phyloP scores from a whole-genome alignment of 2,113 vertebrate species.

The Micronycteris hirsuta region DNA sequence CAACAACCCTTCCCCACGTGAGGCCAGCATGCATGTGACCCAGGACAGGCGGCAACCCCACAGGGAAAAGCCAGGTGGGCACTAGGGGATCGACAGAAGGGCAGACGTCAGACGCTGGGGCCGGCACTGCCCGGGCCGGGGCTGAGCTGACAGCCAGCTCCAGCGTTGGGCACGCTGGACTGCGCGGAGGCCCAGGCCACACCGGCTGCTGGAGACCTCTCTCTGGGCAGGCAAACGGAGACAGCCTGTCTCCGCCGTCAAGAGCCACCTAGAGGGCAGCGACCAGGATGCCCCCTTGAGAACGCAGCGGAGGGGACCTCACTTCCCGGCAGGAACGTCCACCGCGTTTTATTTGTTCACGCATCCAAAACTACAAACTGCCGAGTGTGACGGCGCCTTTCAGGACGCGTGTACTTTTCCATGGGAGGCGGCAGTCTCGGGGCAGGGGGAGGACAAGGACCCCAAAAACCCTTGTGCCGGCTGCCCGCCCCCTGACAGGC shows the following conservation, averaged over 20 bases:
- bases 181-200: background rate
- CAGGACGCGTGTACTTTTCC: background rate
- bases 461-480: rapidly evolving
- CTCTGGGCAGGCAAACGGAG: background rate
- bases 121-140: no score
- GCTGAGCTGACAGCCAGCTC: background rate
- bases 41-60: rapidly evolving
- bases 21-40: background rate
- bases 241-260: background rate
- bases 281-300: background rate
- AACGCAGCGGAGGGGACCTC: rapidly evolving
- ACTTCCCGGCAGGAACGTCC: no score
- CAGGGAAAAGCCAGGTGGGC: background rate
- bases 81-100: rapidly evolving
- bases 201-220: no score
- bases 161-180: background rate
- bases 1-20: background rate
- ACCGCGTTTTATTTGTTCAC: rapidly evolving
- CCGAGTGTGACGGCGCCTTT: background rate
- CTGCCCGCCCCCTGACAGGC: rapidly evolving
- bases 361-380: background rate
- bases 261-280: background rate
- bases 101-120: no score
- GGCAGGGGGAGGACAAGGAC: background rate
- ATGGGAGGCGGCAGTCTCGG: rapidly evolving